These are phyloP conservation scores for Nylanderia fulva DNA, from an alignment of 1,140 invertebrate species.

Conservation along the genomic window DNA sequence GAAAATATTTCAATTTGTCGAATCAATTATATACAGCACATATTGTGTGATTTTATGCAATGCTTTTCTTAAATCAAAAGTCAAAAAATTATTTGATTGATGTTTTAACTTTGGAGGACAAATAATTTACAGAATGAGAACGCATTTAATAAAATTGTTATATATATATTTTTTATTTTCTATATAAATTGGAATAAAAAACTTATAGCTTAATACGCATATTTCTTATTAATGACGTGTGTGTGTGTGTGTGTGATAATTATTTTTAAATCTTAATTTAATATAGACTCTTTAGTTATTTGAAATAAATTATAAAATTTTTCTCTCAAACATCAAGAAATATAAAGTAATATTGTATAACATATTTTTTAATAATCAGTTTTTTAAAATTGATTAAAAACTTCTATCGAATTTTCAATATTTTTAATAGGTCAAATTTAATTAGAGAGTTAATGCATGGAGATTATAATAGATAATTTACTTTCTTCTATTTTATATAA, in stretches of 20 bases:
- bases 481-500: neutral
- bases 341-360: neutral
- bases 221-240: neutral
- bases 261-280: neutral
- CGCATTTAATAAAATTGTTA: neutral
- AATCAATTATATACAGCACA: neutral
- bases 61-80: neutral
- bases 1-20: neutral
- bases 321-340: neutral
- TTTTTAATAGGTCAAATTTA: neutral
- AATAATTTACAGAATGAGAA: neutral
- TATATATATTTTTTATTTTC: too few relatives aligned
- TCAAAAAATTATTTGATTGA: neutral
- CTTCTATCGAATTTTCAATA: neutral
- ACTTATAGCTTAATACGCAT: neutral
- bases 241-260: too few relatives aligned
- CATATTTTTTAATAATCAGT: neutral
- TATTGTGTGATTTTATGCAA: neutral
- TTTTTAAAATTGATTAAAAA: slow-evolving; percentile 2
- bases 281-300: neutral
- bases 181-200: neutral
- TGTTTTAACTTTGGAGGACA: neutral
- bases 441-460: neutral
- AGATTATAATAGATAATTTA: neutral
- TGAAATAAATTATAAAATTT: neutral